Base-by-base conservation (phyloP, 2,797 vertebrate genomes). In the Aeoliscus strigatus region DNA sequence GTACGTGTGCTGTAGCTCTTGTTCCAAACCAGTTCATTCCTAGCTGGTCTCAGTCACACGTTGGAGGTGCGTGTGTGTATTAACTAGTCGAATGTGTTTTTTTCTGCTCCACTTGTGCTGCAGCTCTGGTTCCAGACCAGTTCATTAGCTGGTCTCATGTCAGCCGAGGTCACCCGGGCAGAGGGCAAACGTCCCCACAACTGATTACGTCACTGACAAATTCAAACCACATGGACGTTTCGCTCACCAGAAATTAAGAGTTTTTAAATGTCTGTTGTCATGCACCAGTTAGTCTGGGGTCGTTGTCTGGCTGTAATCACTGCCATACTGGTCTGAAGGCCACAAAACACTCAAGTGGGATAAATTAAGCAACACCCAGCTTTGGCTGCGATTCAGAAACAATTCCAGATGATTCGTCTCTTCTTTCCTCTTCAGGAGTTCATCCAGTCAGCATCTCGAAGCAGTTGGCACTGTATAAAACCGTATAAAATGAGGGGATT, bases 171-270 rank as follows among this genome's bases (percentile, higher is more conserved):
- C 63, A 73, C 36, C 24, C 0, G 14, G 39, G 43, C 52, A 40
- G 48, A 24, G 48, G 43, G 28, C n/a, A 27, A 27, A 31, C 49
- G 63, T 51, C 60, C 59, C 46, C 42, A 56, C 44, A 52, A 72
- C 46, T 52, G 49, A 46, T 73, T 45, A 60, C 60, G 14, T 75
- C 68, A 81, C n/a, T 71, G 64, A 51, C 75, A 83, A 75, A 63
- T 72, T 63, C 17, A 74, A 79, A 75, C 74, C 82, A 86, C 63
- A 82, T 82, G 79, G 68, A 61, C 58, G 62, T 76, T 73, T 28
- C 67, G 70, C 73, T 67, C 66, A 79, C 60, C 74, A 71, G 73
- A 75, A 76, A 87, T 88, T 77, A 81, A 75, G 67, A 69, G 60
- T 64, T 71, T 66, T 40, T 36, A 73, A 75, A 83, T 86, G 79